These are phyloP conservation scores for Chelmon rostratus DNA, from an alignment of 2,797 vertebrate genomes.

Conservation along the genomic window DNA sequence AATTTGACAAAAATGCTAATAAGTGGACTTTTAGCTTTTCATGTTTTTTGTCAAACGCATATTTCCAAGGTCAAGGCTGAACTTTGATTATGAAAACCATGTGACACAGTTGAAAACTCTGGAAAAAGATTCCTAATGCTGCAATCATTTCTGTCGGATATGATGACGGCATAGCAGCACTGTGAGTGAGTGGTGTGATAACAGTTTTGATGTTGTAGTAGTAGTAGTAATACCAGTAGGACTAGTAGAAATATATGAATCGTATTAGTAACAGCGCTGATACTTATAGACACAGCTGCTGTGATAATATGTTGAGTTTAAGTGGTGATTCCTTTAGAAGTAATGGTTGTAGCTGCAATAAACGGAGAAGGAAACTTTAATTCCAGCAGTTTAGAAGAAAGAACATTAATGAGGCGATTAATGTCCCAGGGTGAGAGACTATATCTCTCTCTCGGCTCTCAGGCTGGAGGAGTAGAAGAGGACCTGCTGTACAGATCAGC, in stretches of 20 bases:
- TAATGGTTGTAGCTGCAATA: constrained; percentile 7
- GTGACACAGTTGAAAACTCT: no score
- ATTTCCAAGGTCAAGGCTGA: neutral
- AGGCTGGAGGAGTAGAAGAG: constrained; percentile 48
- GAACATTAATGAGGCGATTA: constrained; percentile 66
- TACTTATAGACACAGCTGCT: constrained; percentile 1
- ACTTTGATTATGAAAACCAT: neutral
- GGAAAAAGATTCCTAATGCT: neutral
- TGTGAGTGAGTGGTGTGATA: neutral
- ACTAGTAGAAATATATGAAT: neutral
- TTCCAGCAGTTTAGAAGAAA: constrained; percentile 56
- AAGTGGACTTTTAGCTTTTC: neutral
- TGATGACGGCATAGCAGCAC: neutral
- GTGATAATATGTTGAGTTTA: constrained; percentile 23
- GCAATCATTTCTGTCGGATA: constrained; percentile 2
- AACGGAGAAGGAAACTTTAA: constrained; percentile 43
- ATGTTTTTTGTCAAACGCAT: neutral
- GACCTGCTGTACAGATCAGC: constrained; percentile 63
- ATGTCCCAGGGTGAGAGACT: constrained; percentile 37
- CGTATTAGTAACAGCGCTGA: neutral
- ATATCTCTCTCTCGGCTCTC: constrained; percentile 40
- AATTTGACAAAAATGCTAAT: neutral
- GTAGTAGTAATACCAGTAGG: neutral
- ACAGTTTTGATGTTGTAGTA: neutral
- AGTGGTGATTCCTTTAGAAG: constrained; percentile 24